Conservation (phyloP, 2,797 vertebrate genomes). For the Acomys russatus region DNA sequence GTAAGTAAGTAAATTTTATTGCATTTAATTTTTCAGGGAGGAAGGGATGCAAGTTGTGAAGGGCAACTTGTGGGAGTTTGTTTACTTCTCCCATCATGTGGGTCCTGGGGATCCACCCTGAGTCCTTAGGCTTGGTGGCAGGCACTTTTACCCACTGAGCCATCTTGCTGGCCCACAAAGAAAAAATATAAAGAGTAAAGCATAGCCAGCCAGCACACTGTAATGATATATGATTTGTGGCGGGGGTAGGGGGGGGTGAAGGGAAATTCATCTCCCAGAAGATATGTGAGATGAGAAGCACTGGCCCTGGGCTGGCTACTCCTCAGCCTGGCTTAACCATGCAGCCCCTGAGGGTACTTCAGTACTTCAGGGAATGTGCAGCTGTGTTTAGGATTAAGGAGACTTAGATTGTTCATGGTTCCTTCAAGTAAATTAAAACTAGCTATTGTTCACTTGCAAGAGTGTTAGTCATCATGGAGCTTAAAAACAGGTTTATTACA, state of each 20-base stretch:
- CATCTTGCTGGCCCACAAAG: neutral
- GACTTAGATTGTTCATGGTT: neutral
- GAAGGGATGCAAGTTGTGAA: neutral
- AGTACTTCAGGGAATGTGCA: neutral
- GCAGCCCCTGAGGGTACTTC: neutral
- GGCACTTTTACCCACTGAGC: neutral
- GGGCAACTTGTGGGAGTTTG: neutral
- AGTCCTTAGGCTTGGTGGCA: neutral
- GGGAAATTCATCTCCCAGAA: neutral
- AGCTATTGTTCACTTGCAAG: slow-evolving; percentile 65
- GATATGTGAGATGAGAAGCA: neutral
- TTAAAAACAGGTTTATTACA: slow-evolving; percentile 78
- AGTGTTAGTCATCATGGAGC: slow-evolving; percentile 66
- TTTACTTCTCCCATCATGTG: neutral
- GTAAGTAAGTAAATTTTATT: neutral
- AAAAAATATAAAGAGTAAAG: neutral
- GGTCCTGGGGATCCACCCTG: neutral
- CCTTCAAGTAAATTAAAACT: slow-evolving; percentile 75
- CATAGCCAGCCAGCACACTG: neutral
- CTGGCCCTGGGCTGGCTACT: neutral
- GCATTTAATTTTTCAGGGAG: neutral
- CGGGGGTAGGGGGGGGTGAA: no score
- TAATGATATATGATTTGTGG: neutral
- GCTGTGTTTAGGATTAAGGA: slow-evolving; percentile 26
- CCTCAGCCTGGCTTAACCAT: neutral